Evolutionary conservation across 2,113 vertebrate genomes (phyloP).

Genomic region (Apodemus speciosus): DNA sequence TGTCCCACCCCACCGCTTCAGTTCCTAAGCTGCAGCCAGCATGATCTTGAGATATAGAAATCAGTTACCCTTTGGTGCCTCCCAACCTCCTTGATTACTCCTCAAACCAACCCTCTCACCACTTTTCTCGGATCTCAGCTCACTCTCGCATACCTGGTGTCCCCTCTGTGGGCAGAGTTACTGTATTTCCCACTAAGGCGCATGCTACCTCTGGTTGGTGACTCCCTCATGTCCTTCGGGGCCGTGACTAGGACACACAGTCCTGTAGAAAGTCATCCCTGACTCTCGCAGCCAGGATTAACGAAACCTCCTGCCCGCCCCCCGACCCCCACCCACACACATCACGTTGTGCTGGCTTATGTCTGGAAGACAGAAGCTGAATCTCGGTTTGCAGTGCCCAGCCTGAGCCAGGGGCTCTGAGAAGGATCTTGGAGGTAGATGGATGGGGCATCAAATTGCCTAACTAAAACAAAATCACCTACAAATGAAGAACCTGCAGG

Average conservation of each 20-base stretch:
- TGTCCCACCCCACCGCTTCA: background rate
- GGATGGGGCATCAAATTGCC: background rate
- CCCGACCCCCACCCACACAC: fast-evolving
- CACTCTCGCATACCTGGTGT: fast-evolving
- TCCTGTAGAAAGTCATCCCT: conserved; percentile 42
- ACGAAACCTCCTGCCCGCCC: background rate
- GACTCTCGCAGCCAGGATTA: background rate
- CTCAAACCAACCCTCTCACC: background rate
- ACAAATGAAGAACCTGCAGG: background rate
- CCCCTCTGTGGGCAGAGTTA: background rate
- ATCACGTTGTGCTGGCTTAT: background rate
- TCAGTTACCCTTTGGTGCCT: background rate
- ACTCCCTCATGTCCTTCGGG: background rate
- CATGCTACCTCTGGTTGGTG: background rate
- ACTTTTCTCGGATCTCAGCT: background rate
- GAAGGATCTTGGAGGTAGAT: background rate
- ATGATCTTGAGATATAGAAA: background rate
- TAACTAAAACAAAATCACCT: background rate
- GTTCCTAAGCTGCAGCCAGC: background rate
- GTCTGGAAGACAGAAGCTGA: background rate
- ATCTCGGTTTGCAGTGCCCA: background rate
- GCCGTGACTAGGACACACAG: background rate
- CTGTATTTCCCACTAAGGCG: background rate
- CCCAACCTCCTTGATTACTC: background rate
- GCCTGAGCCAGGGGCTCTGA: background rate